Percentiles rank a stretch among this genome's conserved stretches.
These are phyloP conservation scores for Escarpia spicata DNA, from an alignment of 2,888 invertebrate genomes.

Conservation along the genomic window DNA sequence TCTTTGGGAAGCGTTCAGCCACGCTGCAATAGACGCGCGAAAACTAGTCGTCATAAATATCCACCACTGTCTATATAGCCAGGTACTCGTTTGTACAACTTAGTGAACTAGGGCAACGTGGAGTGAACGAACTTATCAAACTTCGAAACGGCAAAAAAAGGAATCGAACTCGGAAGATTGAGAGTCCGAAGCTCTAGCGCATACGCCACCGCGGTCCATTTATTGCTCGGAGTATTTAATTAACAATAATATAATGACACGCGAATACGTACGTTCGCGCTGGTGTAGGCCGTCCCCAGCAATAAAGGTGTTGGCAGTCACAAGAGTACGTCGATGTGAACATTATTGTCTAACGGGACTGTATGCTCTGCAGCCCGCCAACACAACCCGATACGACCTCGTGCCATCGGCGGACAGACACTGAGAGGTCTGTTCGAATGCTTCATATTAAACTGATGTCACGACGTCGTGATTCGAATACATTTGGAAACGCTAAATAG, in stretches of 20 bases:
- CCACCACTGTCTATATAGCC: too few relatives aligned
- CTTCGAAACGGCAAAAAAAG: too few relatives aligned
- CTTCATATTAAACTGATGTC: background rate
- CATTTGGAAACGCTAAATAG: background rate
- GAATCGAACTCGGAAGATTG: too few relatives aligned
- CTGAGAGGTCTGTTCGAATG: background rate
- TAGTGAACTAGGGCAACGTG: too few relatives aligned
- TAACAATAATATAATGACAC: background rate
- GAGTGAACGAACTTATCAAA: too few relatives aligned
- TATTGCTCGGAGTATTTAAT: background rate
- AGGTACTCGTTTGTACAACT: too few relatives aligned
- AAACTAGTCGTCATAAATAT: too few relatives aligned
- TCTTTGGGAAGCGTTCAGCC: too few relatives aligned
- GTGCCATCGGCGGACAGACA: background rate
- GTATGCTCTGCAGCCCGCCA: background rate
- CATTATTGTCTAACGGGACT: background rate
- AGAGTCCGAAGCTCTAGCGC: background rate
- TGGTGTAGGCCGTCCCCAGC: background rate
- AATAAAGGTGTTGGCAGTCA: background rate
- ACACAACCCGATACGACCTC: background rate
- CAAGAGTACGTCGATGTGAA: background rate
- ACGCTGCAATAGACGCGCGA: too few relatives aligned
- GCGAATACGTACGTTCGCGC: background rate
- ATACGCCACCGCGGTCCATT: background rate
- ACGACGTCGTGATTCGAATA: background rate